These are phyloP conservation scores for Hipparchia semele DNA, from an alignment of 2,888 invertebrate genomes.

Conservation along the genomic window DNA sequence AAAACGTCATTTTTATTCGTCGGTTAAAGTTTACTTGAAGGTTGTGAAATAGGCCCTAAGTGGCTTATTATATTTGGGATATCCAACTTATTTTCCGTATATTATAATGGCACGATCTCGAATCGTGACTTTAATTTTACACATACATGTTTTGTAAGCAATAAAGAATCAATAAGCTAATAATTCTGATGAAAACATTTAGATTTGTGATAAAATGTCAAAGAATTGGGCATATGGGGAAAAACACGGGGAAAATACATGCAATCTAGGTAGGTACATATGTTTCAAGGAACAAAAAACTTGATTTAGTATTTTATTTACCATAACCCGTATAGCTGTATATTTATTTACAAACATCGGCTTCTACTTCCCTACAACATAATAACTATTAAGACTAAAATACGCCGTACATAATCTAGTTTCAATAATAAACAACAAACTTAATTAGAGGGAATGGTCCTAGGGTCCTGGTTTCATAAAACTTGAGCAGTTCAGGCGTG, in stretches of 20 bases:
- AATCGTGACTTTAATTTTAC: neutral
- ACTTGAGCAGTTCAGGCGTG: neutral
- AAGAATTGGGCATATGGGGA: neutral
- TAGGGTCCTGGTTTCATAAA: neutral
- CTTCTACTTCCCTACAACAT: too few species aligned
- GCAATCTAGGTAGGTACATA: too few species aligned
- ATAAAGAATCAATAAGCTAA: neutral
- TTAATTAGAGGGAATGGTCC: neutral
- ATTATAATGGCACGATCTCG: neutral
- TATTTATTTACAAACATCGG: too few species aligned
- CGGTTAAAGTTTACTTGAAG: too few species aligned
- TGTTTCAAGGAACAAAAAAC: neutral
- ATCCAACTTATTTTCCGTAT: neutral
- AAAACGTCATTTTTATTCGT: too few species aligned
- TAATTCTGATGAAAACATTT: neutral
- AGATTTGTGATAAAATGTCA: neutral
- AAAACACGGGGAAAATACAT: neutral
- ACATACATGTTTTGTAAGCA: neutral
- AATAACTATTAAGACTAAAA: too few species aligned
- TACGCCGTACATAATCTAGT: too few species aligned
- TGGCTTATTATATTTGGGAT: too few species aligned
- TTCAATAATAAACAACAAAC: too few species aligned
- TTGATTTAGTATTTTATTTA: neutral
- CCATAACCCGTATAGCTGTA: too few species aligned
- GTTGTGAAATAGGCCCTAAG: too few species aligned